Conservation (phyloP, 2,113 vertebrate species). For the Phalacrocorax brasilianus region DNA sequence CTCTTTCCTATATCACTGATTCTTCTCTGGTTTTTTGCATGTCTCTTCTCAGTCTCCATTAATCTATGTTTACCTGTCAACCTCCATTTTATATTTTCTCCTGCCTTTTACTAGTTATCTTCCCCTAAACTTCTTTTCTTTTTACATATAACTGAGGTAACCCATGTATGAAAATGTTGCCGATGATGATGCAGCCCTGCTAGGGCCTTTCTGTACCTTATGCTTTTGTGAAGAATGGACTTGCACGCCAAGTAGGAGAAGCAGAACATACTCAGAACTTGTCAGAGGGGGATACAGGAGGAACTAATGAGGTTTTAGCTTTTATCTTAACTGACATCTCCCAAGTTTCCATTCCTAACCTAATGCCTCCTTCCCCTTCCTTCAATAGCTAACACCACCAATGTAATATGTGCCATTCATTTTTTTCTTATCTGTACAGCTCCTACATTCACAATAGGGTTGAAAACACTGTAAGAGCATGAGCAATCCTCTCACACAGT, state of each 20-base stretch:
- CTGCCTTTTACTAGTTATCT: neutral
- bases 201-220: neutral
- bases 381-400: neutral
- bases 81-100: neutral
- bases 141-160: neutral
- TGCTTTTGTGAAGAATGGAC: neutral
- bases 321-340: neutral
- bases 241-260: neutral
- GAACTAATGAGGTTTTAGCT: neutral
- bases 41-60: neutral
- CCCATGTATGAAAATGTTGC: neutral
- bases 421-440: neutral
- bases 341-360: neutral
- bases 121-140: neutral
- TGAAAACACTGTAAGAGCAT: neutral
- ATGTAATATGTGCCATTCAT: neutral
- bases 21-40: fast-evolving
- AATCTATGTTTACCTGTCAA: neutral
- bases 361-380: neutral
- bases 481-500: neutral
- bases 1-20: neutral
- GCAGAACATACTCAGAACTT: neutral
- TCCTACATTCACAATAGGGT: neutral
- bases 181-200: neutral
- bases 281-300: neutral